A percentile compares a stretch with the other conserved stretches of the same genome.
Evolutionary conservation across 1,140 invertebrate species (phyloP).

Genomic region (Hyles euphorbiae): DNA sequence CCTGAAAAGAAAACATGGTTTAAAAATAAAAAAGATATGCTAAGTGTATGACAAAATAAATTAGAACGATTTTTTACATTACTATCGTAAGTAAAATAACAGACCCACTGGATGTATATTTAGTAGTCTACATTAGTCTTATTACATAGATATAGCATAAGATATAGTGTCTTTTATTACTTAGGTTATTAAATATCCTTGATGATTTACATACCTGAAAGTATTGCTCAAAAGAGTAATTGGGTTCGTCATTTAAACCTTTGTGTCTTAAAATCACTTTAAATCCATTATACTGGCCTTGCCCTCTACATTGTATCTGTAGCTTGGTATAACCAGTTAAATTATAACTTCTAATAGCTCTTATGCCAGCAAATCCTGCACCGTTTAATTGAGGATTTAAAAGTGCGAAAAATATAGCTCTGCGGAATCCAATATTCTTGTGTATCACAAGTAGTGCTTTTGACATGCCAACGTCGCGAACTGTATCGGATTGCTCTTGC

Average conservation of each 20-base stretch:
- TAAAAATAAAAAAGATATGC: no score
- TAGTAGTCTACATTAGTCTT: no score
- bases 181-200: no score
- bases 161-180: no score
- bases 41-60: no score
- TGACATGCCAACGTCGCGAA: constrained; percentile 80
- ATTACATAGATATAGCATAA: no score
- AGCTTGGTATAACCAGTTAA: constrained; percentile 72
- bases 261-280: constrained; percentile 81
- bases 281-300: constrained; percentile 77
- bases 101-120: no score
- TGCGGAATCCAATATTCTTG: constrained; percentile 78
- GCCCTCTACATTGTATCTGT: constrained; percentile 75
- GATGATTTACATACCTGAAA: constrained; percentile 70
- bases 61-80: no score
- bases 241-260: constrained; percentile 73
- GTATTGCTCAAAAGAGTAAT: constrained; percentile 80
- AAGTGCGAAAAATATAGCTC: constrained; percentile 81
- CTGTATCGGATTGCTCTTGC: constrained; percentile 80
- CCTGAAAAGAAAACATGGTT: constrained; percentile 47
- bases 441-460: constrained; percentile 77
- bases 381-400: constrained; percentile 83
- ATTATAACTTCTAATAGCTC: constrained; percentile 67
- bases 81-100: no score
- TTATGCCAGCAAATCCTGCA: constrained; percentile 81